Evolutionary conservation across 2,888 invertebrate species (phyloP).

Genomic region (Liodrosophila aerea): DNA sequence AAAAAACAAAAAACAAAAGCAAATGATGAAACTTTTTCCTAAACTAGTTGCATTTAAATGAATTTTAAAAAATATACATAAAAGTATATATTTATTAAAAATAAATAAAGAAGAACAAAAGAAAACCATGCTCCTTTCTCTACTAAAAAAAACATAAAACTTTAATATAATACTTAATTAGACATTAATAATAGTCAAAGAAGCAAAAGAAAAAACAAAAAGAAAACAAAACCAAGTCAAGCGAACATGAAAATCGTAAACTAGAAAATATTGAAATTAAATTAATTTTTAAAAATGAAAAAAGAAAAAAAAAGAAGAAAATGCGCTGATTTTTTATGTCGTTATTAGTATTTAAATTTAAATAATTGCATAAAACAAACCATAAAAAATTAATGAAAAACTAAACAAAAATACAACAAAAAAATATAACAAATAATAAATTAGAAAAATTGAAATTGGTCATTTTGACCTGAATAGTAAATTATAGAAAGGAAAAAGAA

Average conservation of each 20-base stretch:
- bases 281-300: conserved; percentile 67
- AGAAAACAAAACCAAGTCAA: conserved; percentile 41
- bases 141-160: conserved; percentile 60
- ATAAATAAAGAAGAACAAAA: conserved; percentile 44
- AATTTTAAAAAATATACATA: conserved; percentile 78
- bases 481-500: conserved; percentile 63
- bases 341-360: conserved; percentile 80
- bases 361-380: conserved; percentile 66
- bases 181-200: conserved; percentile 71
- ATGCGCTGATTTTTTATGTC: conserved; percentile 81
- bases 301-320: conserved; percentile 50
- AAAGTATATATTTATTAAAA: conserved; percentile 70
- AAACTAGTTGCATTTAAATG: conserved; percentile 79
- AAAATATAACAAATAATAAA: conserved; percentile 54
- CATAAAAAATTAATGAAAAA: conserved; percentile 36
- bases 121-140: conserved; percentile 66
- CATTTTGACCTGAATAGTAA: conserved; percentile 78
- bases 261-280: conserved; percentile 74
- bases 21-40: conserved; percentile 76
- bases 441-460: conserved; percentile 74
- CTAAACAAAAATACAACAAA: conserved; percentile 37
- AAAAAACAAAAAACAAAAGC: conserved; percentile 29
- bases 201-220: conserved; percentile 42
- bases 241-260: conserved; percentile 58
- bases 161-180: conserved; percentile 78